Conservation (phyloP, 2,113 vertebrate species). For the Tachysurus vachellii region DNA sequence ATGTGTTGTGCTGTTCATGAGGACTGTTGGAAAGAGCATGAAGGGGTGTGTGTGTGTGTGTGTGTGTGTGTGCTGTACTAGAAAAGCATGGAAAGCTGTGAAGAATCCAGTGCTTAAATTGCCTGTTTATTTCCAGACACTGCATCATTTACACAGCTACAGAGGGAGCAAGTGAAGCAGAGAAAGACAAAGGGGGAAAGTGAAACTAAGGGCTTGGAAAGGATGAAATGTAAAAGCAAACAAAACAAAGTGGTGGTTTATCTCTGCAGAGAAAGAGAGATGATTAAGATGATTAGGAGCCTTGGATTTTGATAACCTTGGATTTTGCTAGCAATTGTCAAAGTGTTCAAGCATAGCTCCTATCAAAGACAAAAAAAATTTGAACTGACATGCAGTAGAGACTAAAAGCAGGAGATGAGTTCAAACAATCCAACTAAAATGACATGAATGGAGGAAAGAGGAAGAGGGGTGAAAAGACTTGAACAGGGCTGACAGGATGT, state of each 20-base stretch:
- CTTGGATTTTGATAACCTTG: slow-evolving; percentile 24
- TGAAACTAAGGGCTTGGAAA: slow-evolving; percentile 26
- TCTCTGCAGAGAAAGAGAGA: slow-evolving; percentile 33
- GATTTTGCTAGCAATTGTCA: slow-evolving; percentile 25
- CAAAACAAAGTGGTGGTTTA: slow-evolving; percentile 14
- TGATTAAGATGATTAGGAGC: slow-evolving; percentile 43
- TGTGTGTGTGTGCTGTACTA: slow-evolving; percentile 37
- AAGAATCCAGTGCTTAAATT: slow-evolving; percentile 64
- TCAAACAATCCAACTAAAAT: slow-evolving; percentile 19
- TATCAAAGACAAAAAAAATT: background rate
- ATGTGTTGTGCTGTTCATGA: slow-evolving; percentile 28
- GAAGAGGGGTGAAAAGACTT: slow-evolving; percentile 1
- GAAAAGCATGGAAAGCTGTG: slow-evolving; percentile 37
- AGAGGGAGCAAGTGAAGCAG: slow-evolving; percentile 33
- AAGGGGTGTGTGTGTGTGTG: slow-evolving; percentile 23
- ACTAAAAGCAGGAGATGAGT: slow-evolving; percentile 37
- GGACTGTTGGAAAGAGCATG: slow-evolving; percentile 23
- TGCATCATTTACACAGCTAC: slow-evolving; percentile 62
- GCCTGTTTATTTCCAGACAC: slow-evolving; percentile 65
- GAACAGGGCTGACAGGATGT: slow-evolving; percentile 22
- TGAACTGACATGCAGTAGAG: background rate
- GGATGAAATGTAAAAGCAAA: background rate
- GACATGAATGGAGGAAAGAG: slow-evolving; percentile 29
- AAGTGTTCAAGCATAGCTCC: slow-evolving; percentile 28
- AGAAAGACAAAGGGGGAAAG: slow-evolving; percentile 16